Evolutionary conservation across 53 echinoderm and acorn worm species (phyloP).

Genomic region (Holothuria scabra): DNA sequence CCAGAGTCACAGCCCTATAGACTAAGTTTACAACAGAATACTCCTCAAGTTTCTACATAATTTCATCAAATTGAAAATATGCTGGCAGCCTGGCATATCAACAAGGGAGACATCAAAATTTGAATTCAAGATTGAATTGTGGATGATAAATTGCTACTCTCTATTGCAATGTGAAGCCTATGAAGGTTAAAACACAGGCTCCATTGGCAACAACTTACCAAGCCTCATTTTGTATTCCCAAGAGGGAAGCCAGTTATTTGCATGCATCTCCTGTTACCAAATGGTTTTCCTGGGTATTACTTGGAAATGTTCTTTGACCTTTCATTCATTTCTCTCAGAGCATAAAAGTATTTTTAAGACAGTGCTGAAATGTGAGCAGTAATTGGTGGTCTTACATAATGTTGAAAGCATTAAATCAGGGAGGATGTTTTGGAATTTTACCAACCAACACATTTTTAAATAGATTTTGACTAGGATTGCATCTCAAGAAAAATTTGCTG

Average conservation of each 20-base stretch:
- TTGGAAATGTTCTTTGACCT: constrained; percentile 29
- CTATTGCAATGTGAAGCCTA: constrained; percentile 22
- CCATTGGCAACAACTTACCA: constrained; percentile 40
- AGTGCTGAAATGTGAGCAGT: no score
- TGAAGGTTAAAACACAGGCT: not conserved
- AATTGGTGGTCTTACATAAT: no score
- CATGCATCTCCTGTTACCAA: constrained; percentile 13
- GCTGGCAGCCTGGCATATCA: constrained; percentile 27
- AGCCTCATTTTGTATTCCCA: constrained; percentile 28
- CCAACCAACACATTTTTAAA: no score
- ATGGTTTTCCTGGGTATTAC: constrained; percentile 6
- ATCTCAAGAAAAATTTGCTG: no score
- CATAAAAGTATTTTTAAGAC: no score
- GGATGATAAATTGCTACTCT: constrained; percentile 24
- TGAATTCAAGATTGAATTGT: constrained; percentile 35
- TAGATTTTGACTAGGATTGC: no score
- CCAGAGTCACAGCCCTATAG: not conserved
- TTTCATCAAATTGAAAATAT: constrained; percentile 39
- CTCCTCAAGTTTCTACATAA: constrained; percentile 38
- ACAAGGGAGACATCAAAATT: constrained; percentile 38
- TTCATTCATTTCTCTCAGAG: not conserved
- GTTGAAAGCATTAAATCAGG: no score
- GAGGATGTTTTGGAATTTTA: no score
- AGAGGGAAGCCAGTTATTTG: constrained; percentile 20
- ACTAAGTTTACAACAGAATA: constrained; percentile 30